Conservation (phyloP, 2,113 vertebrate genomes). For the Collichthys lucidus region DNA sequence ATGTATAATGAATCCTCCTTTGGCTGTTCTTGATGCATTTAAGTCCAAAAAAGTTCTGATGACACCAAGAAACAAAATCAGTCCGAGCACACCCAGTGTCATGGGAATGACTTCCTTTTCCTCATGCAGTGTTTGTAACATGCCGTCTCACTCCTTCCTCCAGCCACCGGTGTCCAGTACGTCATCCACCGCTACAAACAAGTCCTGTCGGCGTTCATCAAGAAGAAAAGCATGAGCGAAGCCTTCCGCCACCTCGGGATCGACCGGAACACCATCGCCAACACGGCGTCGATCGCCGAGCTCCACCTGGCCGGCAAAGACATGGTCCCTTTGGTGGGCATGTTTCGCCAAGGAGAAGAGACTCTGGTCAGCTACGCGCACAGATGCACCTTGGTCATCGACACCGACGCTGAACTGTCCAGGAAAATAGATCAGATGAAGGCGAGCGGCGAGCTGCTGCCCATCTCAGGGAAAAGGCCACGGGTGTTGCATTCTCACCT, state of each 20-base stretch:
- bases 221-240: constrained; percentile 84
- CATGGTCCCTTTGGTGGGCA: constrained; percentile 72
- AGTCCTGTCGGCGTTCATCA: constrained; percentile 80
- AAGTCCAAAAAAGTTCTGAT: too few relatives aligned
- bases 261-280: constrained; percentile 83
- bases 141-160: neutral
- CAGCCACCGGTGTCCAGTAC: constrained; percentile 81
- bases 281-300: constrained; percentile 82
- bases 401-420: constrained; percentile 73
- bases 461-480: constrained; percentile 76
- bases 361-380: constrained; percentile 82
- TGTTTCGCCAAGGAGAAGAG: constrained; percentile 80
- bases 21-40: too few relatives aligned
- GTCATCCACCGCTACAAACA: constrained; percentile 85
- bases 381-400: constrained; percentile 76
- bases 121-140: too few relatives aligned
- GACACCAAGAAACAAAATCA: too few relatives aligned
- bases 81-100: too few relatives aligned
- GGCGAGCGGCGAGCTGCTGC: constrained; percentile 79
- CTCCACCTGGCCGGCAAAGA: constrained; percentile 79
- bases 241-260: constrained; percentile 80
- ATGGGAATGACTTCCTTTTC: too few relatives aligned
- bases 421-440: constrained; percentile 81
- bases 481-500: constrained; percentile 66
- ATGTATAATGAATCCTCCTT: too few relatives aligned